Evolutionary conservation across 1,140 invertebrate genomes (phyloP), one percentile per base, ranked within the genome.

Genomic region (Anoplophora glabripennis): DNA sequence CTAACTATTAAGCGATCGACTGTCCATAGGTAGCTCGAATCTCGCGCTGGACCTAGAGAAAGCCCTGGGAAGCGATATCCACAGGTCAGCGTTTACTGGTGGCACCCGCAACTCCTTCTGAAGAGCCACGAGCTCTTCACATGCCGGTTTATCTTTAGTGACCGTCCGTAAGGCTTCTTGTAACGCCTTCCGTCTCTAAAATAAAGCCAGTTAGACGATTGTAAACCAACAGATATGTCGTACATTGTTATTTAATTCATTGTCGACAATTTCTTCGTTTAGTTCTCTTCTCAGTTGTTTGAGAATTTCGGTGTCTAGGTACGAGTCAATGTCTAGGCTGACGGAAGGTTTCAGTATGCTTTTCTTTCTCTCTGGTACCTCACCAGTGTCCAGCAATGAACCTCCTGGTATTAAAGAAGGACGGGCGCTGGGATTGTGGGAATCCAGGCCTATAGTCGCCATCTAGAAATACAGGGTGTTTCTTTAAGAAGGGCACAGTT

Each of bases 71-170:
- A 84, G 72, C 54, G 81, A 81, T 33, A 86, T 74, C 77, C 80
- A 82, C 47, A 77, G 75, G n/a, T 78, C 77, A 4, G 77, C 72
- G 56, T 78, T 78, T 7, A 77, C 75, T 7, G 72, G 68, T 8
- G 66, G 70, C 58, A 72, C 68, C 35, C 76, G 72, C 9, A 76
- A 81, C 97, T 63, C 85, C 85, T 21, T 88, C 96, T 71, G 95
- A 93, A 34, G 79, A 96, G 46, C 92, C 96, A 71, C 90, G 88
- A 49, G 93, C 96, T 71, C 93, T 93, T 80, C 96, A 94, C 63
- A 99, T 98, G 77, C 94, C 96, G 77, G 94, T 49, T 78, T 79
- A 15, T 68, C 63, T 36, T 77, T 74, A 0, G 78, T 72, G 10
- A 78, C 68, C 11, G 78, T 80, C 33, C 84, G 76, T 1, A 84